Evolutionary conservation across 2,797 vertebrate species (phyloP), one percentile per base, ranked within the genome.

Genomic region (Myripristis murdjan): DNA sequence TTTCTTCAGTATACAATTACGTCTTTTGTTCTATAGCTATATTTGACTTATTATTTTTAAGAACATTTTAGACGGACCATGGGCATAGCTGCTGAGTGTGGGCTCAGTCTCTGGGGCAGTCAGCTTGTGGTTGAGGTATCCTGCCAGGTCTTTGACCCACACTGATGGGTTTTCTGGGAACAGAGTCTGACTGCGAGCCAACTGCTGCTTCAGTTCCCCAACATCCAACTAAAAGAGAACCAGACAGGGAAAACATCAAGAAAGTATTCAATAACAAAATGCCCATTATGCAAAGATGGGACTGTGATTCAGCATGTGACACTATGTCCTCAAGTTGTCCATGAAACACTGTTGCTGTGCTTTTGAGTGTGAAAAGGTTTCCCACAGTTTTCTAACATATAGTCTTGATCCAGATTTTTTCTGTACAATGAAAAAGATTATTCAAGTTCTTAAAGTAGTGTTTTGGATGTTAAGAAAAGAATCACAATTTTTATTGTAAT

Each of bases 111-210:
- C 91, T 0, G 96, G 95, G 0, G 94, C 95, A 0, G 96, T 95
- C 60, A 99, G 95, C 47, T 98, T 95, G 88, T 95, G 94, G 93
- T 99, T 99, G 73, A 99, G 96, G 86, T 98, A 98, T 18, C 97
- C 95, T 0, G 97, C 98, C 87, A 99, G 92, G 90, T 99, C 98
- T 92, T 99, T 99, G 81, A 98, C 88, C 98, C 98, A 99, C 54
- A 99, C 96, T 0, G 96, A 97, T 0, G 97, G 97, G 82, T 97
- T 99, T 53, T 96, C 97, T 0, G 96, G 95, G 80, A 99, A 99
- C 77, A 99, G 59, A 0, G 72, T 92, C 80, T 95, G 95, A 90
- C 97, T 98, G 81, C 92, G 97, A 15, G 95, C 94, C 90, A 99
- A 82, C 90, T 97, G 96, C 87, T 95, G 95, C 91, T 96, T 97